These are phyloP conservation scores for Hirtodrosophila cameraria DNA, from an alignment of 2,888 invertebrate species.

Conservation along the genomic window DNA sequence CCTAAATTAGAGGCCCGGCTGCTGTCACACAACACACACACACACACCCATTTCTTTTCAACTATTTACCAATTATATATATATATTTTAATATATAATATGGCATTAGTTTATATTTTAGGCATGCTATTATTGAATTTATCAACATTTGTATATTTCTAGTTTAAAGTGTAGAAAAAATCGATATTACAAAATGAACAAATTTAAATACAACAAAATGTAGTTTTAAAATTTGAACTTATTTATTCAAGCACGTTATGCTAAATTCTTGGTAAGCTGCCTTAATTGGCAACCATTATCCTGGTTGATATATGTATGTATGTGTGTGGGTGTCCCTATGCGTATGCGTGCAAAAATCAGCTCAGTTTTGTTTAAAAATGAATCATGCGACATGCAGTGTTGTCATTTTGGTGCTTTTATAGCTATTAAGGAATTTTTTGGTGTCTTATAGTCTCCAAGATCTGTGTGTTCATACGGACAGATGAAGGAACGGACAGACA, in stretches of 20 bases:
- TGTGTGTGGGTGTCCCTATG: slow-evolving; percentile 3
- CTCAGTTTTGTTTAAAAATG: slow-evolving; percentile 5
- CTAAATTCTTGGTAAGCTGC: background rate
- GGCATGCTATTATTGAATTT: slow-evolving; percentile 58
- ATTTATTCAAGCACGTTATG: too few species aligned
- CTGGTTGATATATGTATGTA: background rate
- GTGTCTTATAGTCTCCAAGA: too few species aligned
- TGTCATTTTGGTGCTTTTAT: too few species aligned
- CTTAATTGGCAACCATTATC: background rate
- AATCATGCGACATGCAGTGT: too few species aligned
- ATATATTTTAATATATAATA: too few species aligned
- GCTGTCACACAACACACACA: slow-evolving; percentile 1
- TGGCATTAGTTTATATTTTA: slow-evolving; percentile 59
- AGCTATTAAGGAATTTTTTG: too few species aligned
- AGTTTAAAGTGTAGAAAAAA: slow-evolving; percentile 48
- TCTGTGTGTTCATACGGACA: too few species aligned
- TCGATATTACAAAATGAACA: slow-evolving; percentile 25
- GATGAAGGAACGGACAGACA: too few species aligned
- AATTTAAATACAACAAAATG: too few species aligned
- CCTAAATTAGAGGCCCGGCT: slow-evolving; percentile 22
- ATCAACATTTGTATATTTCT: slow-evolving; percentile 64
- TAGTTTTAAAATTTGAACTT: too few species aligned
- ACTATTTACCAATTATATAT: slow-evolving; percentile 34
- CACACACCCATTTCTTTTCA: slow-evolving; percentile 28
- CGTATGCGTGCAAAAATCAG: slow-evolving; percentile 23